phyloP scores from a whole-genome alignment of 2,113 vertebrate genomes.

The Pterophyllum scalare region DNA sequence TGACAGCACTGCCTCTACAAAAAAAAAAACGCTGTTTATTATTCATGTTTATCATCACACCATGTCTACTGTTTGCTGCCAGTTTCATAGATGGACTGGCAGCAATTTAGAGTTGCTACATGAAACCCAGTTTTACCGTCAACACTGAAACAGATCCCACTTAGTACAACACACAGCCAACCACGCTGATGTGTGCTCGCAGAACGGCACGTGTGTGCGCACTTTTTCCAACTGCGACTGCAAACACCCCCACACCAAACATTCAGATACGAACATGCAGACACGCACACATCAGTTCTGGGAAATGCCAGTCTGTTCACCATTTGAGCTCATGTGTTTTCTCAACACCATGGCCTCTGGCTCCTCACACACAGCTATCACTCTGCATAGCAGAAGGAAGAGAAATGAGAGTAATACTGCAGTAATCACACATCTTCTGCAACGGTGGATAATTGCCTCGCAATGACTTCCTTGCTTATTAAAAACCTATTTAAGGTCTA shows the following conservation, averaged over 20 bases:
- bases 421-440: constrained; percentile 14
- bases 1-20: constrained; percentile 39
- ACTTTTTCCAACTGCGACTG: constrained; percentile 38
- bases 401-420: constrained; percentile 39
- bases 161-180: constrained; percentile 62
- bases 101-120: constrained; percentile 65
- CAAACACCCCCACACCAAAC: constrained; percentile 61
- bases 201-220: constrained; percentile 19
- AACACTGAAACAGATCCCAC: constrained; percentile 73
- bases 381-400: constrained; percentile 29
- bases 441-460: constrained; percentile 50
- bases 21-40: constrained; percentile 53
- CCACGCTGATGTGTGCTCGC: constrained; percentile 46
- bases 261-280: constrained; percentile 25
- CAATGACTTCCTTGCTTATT: constrained; percentile 60
- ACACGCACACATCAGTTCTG: constrained; percentile 40
- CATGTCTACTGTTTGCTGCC: constrained; percentile 71
- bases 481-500: constrained; percentile 52
- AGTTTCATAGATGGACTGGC: constrained; percentile 72
- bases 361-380: constrained; percentile 28
- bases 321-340: constrained; percentile 47
- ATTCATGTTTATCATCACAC: constrained; percentile 78
- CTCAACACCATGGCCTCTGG: constrained; percentile 36
- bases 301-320: constrained; percentile 53
- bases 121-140: constrained; percentile 70